A percentile compares a stretch with the other conserved stretches of the same genome.
phyloP scores from a whole-genome alignment of 2,888 invertebrate species.

The Melanotus villosus region DNA sequence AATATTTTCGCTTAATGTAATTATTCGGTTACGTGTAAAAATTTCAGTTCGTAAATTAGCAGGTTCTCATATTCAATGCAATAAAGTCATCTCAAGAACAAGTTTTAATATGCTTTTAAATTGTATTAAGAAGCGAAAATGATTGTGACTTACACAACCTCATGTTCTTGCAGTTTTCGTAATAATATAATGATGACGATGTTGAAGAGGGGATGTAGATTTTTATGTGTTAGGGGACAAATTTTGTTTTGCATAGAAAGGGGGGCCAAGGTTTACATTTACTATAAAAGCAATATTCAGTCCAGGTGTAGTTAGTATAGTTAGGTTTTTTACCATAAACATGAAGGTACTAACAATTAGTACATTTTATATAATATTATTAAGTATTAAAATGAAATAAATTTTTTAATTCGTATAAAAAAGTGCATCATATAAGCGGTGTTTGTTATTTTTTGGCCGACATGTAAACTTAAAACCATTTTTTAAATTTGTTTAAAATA shows the following conservation, averaged over 20 bases:
- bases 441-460: no score
- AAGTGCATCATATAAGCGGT: no score
- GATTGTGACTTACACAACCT: constrained; percentile 27
- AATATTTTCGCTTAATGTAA: no score
- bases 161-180: constrained; percentile 36
- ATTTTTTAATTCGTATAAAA: no score
- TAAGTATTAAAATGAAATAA: no score
- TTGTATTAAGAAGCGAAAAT: constrained; percentile 13
- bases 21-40: no score
- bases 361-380: no score
- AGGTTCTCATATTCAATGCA: background rate
- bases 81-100: background rate
- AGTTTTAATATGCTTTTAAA: background rate
- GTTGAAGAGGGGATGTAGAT: constrained; percentile 37
- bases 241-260: constrained; percentile 37
- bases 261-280: constrained; percentile 43
- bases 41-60: no score
- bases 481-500: no score
- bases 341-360: constrained; percentile 43
- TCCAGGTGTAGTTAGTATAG: constrained; percentile 27
- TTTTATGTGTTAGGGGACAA: constrained; percentile 37
- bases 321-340: constrained; percentile 31
- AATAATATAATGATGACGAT: constrained; percentile 34
- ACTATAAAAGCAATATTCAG: constrained; percentile 43
- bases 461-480: no score